These are phyloP conservation scores for Phocoena sinus DNA, from an alignment of 2,113 vertebrate species.

Conservation along the genomic window DNA sequence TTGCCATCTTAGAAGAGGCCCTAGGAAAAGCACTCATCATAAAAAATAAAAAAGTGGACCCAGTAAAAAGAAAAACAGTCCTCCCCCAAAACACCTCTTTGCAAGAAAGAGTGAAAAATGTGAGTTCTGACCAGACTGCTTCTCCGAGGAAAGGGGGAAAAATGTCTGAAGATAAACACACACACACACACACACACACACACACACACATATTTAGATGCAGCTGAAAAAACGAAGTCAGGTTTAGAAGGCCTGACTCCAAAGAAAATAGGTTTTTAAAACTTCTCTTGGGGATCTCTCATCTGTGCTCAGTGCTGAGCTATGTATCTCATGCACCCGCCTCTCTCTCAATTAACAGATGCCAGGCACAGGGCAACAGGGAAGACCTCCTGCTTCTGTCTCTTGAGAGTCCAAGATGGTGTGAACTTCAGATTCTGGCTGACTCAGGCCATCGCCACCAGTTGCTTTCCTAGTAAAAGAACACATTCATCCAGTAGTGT, in stretches of 20 bases:
- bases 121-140: neutral
- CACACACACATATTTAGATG: neutral
- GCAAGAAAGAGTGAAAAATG: conserved; percentile 9
- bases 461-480: neutral
- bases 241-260: conserved; percentile 33
- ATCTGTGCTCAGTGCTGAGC: neutral
- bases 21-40: neutral
- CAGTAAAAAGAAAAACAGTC: conserved; percentile 42
- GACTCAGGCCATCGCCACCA: neutral
- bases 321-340: neutral
- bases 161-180: conserved; percentile 38
- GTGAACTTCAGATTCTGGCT: neutral
- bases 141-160: neutral
- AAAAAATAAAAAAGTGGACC: neutral
- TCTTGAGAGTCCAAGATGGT: neutral
- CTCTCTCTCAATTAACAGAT: conserved; percentile 24
- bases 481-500: neutral
- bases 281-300: conserved; percentile 23
- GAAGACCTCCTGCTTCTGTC: neutral
- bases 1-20: neutral
- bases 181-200: neutral
- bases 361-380: neutral
- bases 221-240: conserved; percentile 60
- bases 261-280: conserved; percentile 64
- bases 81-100: conserved; percentile 26